Base-by-base conservation (phyloP, 2,113 vertebrate genomes). In the Heloderma charlesbogerti region DNA sequence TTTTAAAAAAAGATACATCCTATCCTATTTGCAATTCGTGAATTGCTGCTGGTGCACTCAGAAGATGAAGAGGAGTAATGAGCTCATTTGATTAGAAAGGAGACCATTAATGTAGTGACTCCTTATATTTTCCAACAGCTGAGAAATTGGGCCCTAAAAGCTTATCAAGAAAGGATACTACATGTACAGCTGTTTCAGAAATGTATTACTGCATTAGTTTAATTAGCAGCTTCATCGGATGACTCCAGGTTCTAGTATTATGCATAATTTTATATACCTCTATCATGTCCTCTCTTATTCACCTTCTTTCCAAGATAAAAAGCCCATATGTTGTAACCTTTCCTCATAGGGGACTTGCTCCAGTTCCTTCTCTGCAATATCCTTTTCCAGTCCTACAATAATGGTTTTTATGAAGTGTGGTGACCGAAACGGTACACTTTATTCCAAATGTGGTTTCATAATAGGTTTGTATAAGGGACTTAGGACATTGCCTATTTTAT, bases 1-100 rank as follows among this genome's bases (percentile, higher is more conserved):
- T 25, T 45, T 82, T 3, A 34, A n/a, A 57, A 84, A 91, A 77
- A 45, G 75, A 12, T 89, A 88, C 0, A 31, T 1, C 8, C 86
- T 13, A 72, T 89, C 81, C 60, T 91, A 57, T 88, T 57, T 1
- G 29, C 88, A 82, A 82, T 91, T 45, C 37, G 67, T 83, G 29
- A 93, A 80, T 4, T 86, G 16, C 31, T 89, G 57, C 71, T 94
- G 51, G 87, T 91, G 81, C 78, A 88, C 83, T 90, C 60, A 27
- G 25, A 84, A 91, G 75, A 81, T 92, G 82, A 67, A 92, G 29
- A 81, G 9, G 91, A 89, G 77, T 89, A 87, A 45, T 75, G 89
- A 80, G 1, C 29, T 89, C 0, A 78, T 92, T 93, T 89, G 75
- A 75, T 84, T 92, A 40, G 77, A 92, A 90, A 88, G 81, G 9